phyloP scores from a whole-genome alignment of 2,113 vertebrate genomes.

The Bubo bubo region DNA sequence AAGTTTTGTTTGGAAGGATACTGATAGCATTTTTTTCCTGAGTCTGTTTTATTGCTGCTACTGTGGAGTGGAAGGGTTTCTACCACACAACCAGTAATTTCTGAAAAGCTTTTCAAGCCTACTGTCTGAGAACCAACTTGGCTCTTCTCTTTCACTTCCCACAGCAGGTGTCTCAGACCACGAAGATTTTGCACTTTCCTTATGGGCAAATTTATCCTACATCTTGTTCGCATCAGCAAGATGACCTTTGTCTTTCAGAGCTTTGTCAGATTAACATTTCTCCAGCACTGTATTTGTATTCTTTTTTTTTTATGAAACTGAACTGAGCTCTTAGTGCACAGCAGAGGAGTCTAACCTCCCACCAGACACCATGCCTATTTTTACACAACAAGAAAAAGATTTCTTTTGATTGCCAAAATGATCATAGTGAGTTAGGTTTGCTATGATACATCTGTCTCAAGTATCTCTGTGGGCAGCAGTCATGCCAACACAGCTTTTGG shows the following conservation, averaged over 20 bases:
- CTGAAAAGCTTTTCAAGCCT: background rate
- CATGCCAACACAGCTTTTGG: fast-evolving
- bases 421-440: background rate
- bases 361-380: background rate
- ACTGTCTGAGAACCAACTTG: fast-evolving
- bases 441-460: fast-evolving
- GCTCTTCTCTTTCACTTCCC: background rate
- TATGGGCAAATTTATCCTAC: background rate
- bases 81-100: background rate
- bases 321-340: background rate
- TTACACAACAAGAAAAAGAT: background rate
- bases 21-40: fast-evolving
- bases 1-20: background rate
- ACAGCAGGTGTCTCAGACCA: background rate
- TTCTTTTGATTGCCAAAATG: background rate
- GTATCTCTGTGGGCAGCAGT: background rate
- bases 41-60: fast-evolving
- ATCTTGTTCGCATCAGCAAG: background rate
- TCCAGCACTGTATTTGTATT: background rate
- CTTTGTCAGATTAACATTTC: background rate
- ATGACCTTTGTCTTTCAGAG: background rate
- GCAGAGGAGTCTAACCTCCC: background rate
- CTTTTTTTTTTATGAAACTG: fast-evolving
- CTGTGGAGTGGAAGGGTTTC: background rate
- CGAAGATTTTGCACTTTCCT: background rate